These are phyloP conservation scores for Polypterus senegalus DNA, from an alignment of 2,113 vertebrate genomes.

Conservation along the genomic window DNA sequence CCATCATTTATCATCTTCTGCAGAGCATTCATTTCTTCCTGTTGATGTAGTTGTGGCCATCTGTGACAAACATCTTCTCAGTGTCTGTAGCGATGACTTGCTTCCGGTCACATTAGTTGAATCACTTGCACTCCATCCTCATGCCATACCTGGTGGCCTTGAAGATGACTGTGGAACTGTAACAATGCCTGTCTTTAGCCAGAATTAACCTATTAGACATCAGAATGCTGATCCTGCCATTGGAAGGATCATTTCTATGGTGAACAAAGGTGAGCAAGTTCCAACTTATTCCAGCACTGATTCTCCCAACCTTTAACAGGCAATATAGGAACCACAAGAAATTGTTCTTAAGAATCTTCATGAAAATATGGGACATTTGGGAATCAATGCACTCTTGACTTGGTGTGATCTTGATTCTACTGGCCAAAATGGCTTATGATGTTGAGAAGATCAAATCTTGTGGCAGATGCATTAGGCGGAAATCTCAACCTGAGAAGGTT, in stretches of 20 bases:
- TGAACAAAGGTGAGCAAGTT: conserved; percentile 1
- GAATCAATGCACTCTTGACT: conserved; percentile 5
- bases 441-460: background rate
- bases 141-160: background rate
- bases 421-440: background rate
- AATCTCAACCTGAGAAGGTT: background rate
- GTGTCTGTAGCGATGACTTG: background rate
- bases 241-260: conserved; percentile 6
- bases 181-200: background rate
- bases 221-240: conserved; percentile 2
- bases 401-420: background rate
- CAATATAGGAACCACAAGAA: background rate
- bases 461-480: background rate
- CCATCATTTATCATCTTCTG: no score
- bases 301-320: conserved; percentile 4
- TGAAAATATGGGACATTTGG: conserved; percentile 17
- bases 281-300: background rate
- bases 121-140: background rate
- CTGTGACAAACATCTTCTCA: background rate
- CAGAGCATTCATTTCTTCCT: no score
- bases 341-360: conserved; percentile 5
- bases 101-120: background rate
- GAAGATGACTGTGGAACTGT: background rate
- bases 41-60: no score
- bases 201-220: background rate